Base-by-base conservation (phyloP, 2,113 vertebrate genomes). In the Limnothrissa miodon region DNA sequence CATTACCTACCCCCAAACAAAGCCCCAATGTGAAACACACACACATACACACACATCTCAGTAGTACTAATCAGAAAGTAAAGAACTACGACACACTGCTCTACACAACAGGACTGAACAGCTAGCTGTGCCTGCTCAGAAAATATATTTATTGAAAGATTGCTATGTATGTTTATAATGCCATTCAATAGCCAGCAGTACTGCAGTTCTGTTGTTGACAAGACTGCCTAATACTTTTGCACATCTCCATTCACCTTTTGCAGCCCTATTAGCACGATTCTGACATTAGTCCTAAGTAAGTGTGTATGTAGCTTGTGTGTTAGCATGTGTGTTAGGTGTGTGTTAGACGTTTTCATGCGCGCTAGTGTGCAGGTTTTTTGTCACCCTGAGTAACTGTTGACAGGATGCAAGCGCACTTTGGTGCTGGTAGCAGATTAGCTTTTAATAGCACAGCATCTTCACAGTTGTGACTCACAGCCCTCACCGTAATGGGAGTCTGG, bases 391-490 rank as follows among this genome's bases (percentile, higher is more conserved):
- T 74, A 74, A 36, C 66, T 74, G 66, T 92, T 89, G 89, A 89
- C 36, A 89, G 83, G 90, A 90, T 89, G 92, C 90, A 90, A 89
- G 90, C 82, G 13, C 86, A 86, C 88, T 87, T 83, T 29, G 87
- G 92, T 90, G 88, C 87, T 90, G 92, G 88, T 90, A 89, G 90
- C 91, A 93, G 90, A 91, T 92, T 89, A 90, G 89, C 85, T 91
- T 93, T 92, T 91, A 92, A 91, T 91, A 90, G 90, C 89, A 89
- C 92, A 87, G 88, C 84, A 88, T 90, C 83, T 92, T 93, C 91
- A 90, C 91, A 93, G 90, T 90, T 93, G 90, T 92, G 89, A 93
- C 90, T 93, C 91, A 88, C 88, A 89, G 80, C 89, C 85, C 84
- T 84, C 66, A 84, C 81, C 78, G 83, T 90, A 86, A 48, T 56